Evolutionary conservation across 2,888 invertebrate genomes (phyloP), one percentile per base, ranked within the genome.

Genomic region (Pheosia tremula): DNA sequence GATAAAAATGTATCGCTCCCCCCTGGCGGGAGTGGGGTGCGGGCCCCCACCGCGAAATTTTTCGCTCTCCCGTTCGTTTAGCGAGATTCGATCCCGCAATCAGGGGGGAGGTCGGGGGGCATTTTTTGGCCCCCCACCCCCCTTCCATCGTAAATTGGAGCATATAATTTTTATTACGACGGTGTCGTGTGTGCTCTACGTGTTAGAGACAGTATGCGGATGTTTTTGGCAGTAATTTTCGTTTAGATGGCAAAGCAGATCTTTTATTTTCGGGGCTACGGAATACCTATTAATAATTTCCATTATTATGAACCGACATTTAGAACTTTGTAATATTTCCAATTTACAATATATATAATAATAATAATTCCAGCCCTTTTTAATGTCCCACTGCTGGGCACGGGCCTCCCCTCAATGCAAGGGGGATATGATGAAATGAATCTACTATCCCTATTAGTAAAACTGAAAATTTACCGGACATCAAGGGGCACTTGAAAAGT

Each of bases 101-200:
- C 90, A 89, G 89, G 88, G 89, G 88, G 88, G 88, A 84, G 87
- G 71, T 58, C 64, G 81, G 88, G 89, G 83, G 88, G 86, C 66
- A 83, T 83, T 89, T 91, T 92, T 88, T 85, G 83, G 86, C 81
- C 85, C 86, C 85, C 72, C 24, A 63, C 65, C 77, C 80, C 80
- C 79, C 80, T 74, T 66, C 74, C 87, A 82, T 90, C 92, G 92
- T 93, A 93, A 93, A 93, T 93, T 93, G 93, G 91, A 91, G 93
- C 93, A 93, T 93, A 93, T 93, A 93, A 93, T 93, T 93, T 93
- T 93, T 93, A 93, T 93, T 93, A 92, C 93, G 83, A 81, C 81
- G 84, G 86, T 89, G 91, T 89, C 90, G 90, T 90, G 84, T 89
- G 84, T 86, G 89, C 78, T 53, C 37, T 67, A 72, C 77, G 72